Conservation (phyloP, 2,797 vertebrate genomes). For the Serranus cabrilla region DNA sequence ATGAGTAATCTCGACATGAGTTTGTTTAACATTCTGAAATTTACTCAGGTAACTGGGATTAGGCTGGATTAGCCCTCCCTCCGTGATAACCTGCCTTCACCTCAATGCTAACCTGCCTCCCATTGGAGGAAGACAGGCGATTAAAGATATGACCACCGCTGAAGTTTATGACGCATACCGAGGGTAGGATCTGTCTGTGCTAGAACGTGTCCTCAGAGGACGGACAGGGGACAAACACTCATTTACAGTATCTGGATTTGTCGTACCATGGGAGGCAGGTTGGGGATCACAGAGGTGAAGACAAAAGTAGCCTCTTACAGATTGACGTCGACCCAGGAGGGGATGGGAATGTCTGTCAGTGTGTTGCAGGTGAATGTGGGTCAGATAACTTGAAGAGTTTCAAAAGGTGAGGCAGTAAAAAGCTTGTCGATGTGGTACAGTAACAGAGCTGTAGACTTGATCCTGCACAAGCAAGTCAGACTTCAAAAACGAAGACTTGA, state of each 20-base stretch:
- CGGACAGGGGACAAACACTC: constrained; percentile 2
- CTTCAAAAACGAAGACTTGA: background rate
- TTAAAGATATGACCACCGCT: constrained; percentile 17
- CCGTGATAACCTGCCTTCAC: constrained; percentile 17
- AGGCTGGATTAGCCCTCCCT: constrained; percentile 46
- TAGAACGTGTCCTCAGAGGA: constrained; percentile 21
- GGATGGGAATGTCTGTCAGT: constrained; percentile 46
- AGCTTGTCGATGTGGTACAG: constrained; percentile 51
- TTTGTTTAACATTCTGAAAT: constrained; percentile 56
- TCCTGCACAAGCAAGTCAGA: background rate
- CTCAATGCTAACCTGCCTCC: constrained; percentile 23
- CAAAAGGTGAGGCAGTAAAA: constrained; percentile 29
- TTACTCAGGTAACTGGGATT: constrained; percentile 60
- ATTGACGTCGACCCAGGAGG: constrained; percentile 43
- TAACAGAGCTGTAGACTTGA: constrained; percentile 9
- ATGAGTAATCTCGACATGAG: constrained; percentile 51
- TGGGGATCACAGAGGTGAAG: constrained; percentile 29
- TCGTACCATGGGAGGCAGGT: background rate
- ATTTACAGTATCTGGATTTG: constrained; percentile 23
- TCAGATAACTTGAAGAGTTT: constrained; percentile 42
- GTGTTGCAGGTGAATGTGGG: constrained; percentile 57
- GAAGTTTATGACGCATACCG: background rate
- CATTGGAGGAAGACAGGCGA: constrained; percentile 21
- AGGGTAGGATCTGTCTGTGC: background rate
- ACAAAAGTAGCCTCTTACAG: constrained; percentile 43